Evolutionary conservation across 2,797 vertebrate genomes (phyloP).

Genomic region (Pempheris klunzingeri): DNA sequence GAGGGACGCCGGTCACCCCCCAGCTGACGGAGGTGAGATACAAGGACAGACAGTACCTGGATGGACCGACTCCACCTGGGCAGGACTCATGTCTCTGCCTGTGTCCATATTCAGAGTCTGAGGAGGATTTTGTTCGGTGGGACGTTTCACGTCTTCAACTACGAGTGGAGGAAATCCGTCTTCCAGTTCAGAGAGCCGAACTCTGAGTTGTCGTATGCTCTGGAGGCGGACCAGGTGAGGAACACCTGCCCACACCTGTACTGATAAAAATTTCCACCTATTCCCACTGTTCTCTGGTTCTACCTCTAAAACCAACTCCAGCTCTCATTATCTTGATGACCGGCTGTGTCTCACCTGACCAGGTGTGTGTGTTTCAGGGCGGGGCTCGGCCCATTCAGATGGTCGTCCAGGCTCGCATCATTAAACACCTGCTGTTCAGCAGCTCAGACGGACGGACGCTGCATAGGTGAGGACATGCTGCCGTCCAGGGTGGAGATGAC

Average conservation of each 20-base stretch:
- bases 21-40: constrained; percentile 87
- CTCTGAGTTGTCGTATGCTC: constrained; percentile 83
- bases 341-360: constrained; percentile 43
- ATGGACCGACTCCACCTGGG: too few relatives aligned
- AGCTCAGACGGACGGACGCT: constrained; percentile 63
- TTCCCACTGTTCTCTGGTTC: neutral
- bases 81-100: neutral
- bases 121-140: constrained; percentile 86
- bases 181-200: constrained; percentile 85
- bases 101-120: constrained; percentile 79
- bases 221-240: constrained; percentile 87
- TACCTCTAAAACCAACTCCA: neutral
- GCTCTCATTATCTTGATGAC: too few relatives aligned
- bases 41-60: too few relatives aligned
- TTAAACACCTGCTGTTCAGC: constrained; percentile 88
- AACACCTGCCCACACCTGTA: too few relatives aligned
- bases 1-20: constrained; percentile 80
- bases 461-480: constrained; percentile 81
- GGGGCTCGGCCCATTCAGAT: constrained; percentile 87
- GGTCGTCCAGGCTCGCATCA: constrained; percentile 88
- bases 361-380: constrained; percentile 78
- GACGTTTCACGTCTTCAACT: constrained; percentile 76
- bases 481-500: too few relatives aligned
- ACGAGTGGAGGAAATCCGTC: constrained; percentile 84
- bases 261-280: too few relatives aligned